Percentiles rank a stretch among this genome's conserved stretches.
phyloP scores from a whole-genome alignment of 2,113 vertebrate genomes.

The Vulpes vulpes region DNA sequence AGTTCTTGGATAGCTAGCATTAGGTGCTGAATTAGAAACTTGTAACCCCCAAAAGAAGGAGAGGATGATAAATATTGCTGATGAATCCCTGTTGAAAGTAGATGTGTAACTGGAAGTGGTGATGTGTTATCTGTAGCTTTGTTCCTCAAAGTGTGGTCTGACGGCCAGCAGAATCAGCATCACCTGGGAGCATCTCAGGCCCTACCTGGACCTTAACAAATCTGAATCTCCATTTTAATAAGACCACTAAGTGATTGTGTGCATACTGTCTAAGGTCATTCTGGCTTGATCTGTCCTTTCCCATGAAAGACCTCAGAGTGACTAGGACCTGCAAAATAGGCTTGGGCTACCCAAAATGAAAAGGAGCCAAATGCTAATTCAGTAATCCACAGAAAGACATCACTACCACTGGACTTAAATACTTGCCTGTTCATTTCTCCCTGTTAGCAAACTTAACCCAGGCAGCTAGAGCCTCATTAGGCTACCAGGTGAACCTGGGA shows the following conservation, averaged over 20 bases:
- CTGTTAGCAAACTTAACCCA: not conserved
- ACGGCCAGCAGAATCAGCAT: not conserved
- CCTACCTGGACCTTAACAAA: not conserved
- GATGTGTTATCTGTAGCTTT: not conserved
- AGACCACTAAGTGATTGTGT: not conserved
- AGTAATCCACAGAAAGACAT: not conserved
- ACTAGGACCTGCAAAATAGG: not conserved
- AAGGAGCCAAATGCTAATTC: not conserved
- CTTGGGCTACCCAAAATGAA: not conserved
- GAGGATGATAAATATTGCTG: not conserved
- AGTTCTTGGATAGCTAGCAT: not conserved
- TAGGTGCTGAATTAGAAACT: slow-evolving; percentile 27
- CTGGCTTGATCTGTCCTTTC: slow-evolving; percentile 30
- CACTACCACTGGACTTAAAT: not conserved
- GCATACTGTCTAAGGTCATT: not conserved
- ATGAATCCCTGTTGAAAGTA: not conserved
- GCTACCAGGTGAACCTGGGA: not conserved
- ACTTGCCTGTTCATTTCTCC: not conserved
- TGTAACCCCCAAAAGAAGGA: not conserved
- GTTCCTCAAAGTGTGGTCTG: not conserved
- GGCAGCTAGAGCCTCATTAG: not conserved
- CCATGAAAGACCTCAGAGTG: not conserved
- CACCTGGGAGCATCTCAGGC: not conserved
- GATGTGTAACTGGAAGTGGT: not conserved
- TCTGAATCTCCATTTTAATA: not conserved